Percentiles rank a stretch among this genome's conserved stretches.
These are phyloP conservation scores for Dugesia japonica DNA, from an alignment of 2,888 invertebrate species.

Conservation along the genomic window DNA sequence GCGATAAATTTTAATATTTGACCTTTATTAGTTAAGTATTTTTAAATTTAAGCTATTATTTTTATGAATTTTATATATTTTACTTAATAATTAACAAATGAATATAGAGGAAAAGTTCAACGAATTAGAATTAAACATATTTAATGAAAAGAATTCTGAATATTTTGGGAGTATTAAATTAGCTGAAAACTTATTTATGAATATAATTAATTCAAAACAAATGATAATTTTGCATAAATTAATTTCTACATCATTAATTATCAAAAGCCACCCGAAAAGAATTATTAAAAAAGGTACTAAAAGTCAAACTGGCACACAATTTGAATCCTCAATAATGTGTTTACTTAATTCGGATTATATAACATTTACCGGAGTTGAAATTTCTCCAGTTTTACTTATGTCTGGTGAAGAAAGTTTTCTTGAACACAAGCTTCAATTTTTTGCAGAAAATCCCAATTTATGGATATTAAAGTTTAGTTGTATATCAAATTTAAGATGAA, in stretches of 20 bases:
- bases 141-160: no score
- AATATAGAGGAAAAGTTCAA: no score
- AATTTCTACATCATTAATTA: neutral
- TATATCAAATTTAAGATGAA: no score
- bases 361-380: neutral
- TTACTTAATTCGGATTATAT: neutral
- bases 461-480: neutral
- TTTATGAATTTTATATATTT: no score
- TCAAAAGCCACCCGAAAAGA: neutral
- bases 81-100: no score
- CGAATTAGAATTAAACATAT: no score
- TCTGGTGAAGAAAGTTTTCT: neutral
- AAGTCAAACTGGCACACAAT: neutral
- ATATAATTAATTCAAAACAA: no score
- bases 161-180: neutral
- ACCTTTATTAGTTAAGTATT: no score
- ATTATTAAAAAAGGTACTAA: neutral
- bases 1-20: no score
- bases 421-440: neutral
- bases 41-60: no score
- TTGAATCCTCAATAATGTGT: neutral
- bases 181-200: neutral
- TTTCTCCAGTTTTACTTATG: neutral
- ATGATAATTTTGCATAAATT: neutral
- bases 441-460: neutral